phyloP scores from a whole-genome alignment of 1,140 invertebrate species.

The Sogatella furcifera region DNA sequence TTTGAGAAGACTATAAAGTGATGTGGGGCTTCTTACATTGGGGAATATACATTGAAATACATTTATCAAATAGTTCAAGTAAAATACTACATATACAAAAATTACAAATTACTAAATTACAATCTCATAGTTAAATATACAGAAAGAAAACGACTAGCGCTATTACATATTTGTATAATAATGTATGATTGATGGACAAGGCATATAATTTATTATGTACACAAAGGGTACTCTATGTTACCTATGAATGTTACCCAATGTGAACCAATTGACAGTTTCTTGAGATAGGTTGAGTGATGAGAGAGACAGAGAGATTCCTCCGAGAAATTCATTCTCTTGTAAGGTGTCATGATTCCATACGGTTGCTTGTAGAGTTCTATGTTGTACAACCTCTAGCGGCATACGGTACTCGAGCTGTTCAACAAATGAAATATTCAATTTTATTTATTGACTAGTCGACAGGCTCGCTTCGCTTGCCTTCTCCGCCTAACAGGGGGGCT shows the following conservation, averaged over 20 bases:
- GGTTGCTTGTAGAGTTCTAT: slow-evolving; percentile 72
- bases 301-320: slow-evolving; percentile 71
- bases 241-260: slow-evolving; percentile 43
- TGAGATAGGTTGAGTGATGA: slow-evolving; percentile 55
- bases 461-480: too few relatives aligned
- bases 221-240: not conserved
- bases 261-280: slow-evolving; percentile 72
- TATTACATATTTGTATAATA: not conserved
- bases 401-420: slow-evolving; percentile 78
- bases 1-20: too few relatives aligned
- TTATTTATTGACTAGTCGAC: too few relatives aligned
- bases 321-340: slow-evolving; percentile 92
- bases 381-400: slow-evolving; percentile 65
- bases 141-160: not conserved
- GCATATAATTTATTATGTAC: not conserved
- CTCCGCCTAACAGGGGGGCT: too few relatives aligned
- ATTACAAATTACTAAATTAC: not conserved
- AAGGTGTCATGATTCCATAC: slow-evolving; percentile 91
- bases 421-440: not conserved
- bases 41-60: not conserved
- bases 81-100: not conserved
- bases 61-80: not conserved
- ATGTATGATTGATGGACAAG: not conserved
- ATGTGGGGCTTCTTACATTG: too few relatives aligned
- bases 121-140: not conserved